Evolutionary conservation across 2,888 invertebrate species (phyloP).

Genomic region (Argyresthia goedartella): DNA sequence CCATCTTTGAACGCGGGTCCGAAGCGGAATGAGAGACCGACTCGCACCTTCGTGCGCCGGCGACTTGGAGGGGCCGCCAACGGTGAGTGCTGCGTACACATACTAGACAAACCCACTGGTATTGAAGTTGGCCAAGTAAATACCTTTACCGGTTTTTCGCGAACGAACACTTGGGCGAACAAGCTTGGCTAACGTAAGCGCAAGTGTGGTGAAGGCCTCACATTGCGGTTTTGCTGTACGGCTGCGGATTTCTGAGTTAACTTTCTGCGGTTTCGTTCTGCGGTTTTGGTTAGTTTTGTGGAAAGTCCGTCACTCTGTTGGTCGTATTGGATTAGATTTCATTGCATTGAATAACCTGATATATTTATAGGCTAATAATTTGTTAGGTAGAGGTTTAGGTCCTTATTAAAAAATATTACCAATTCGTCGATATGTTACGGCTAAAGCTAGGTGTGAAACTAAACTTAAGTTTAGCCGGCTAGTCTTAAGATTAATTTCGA

Average conservation of each 20-base stretch:
- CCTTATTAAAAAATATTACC: too few species aligned
- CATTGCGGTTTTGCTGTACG: background rate
- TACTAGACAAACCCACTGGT: background rate
- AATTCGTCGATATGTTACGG: too few species aligned
- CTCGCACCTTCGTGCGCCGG: constrained; percentile 46
- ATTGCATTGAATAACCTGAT: background rate
- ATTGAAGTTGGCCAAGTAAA: background rate
- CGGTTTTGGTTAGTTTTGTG: background rate
- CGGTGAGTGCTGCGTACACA: constrained; percentile 32
- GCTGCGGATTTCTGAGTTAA: background rate
- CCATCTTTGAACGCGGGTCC: constrained; percentile 39
- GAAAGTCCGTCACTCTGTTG: background rate
- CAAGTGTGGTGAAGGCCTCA: background rate
- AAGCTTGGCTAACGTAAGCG: too few species aligned
- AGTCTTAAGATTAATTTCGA: too few species aligned
- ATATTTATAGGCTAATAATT: too few species aligned
- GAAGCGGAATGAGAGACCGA: constrained; percentile 49
- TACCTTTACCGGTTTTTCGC: background rate
- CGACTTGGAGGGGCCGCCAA: constrained; percentile 48
- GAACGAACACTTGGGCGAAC: background rate
- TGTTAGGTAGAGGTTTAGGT: too few species aligned
- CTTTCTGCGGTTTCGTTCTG: constrained; percentile 1
- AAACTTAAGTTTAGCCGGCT: too few species aligned
- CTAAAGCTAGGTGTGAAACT: too few species aligned
- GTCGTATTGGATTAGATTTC: background rate